Evolutionary conservation across 2,888 invertebrate species (phyloP), one percentile per base, ranked within the genome.

Genomic region (Baccha elongata): DNA sequence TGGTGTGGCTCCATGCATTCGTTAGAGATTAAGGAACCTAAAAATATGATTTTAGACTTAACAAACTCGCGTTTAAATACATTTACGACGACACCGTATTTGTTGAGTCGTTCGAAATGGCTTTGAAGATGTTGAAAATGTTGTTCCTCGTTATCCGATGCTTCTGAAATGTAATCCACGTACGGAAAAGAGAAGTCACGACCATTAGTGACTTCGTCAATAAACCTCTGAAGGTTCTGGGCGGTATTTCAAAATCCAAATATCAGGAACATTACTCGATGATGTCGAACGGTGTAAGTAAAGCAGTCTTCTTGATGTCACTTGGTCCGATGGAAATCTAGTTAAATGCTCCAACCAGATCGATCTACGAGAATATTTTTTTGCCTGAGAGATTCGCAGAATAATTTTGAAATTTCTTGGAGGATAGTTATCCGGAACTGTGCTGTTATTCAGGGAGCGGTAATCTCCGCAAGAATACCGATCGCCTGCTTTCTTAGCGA

Each of bases 281-380:
- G 3, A 89, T 68, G 10, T 88, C 88, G 64, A 89, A 89, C 0
- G 88, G 88, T 2, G 89, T 89, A 0, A 72, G 86, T 10, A 89
- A 87, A 2, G 80, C 69, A 10, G 55, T 74, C n/a, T 79, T 79
- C 2, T 48, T 48, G n/a, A 73, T 55, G 26, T 73, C 67, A 0
- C 42, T 21, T 6, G 58, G 23, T 13, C n/a, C 52, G 8, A 75
- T 40, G 5, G 58, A 58, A 1, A 75, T 62, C 48, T 68, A 68
- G 8, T 73, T 58, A 17, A 58, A 80, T 0, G 73, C 74, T 26
- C 44, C 26, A 11, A 50, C 48, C 10, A 50, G 23, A 17, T 71
- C 78, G 1, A 78, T 65, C 19, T 40, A 50, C 6, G 65, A 72
- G 17, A 65, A 71, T 1, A 72, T 15, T 2, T 44, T 53, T 6